Evolutionary conservation across 2,888 invertebrate genomes (phyloP).

Genomic region (Exephanes ischioxanthus): DNA sequence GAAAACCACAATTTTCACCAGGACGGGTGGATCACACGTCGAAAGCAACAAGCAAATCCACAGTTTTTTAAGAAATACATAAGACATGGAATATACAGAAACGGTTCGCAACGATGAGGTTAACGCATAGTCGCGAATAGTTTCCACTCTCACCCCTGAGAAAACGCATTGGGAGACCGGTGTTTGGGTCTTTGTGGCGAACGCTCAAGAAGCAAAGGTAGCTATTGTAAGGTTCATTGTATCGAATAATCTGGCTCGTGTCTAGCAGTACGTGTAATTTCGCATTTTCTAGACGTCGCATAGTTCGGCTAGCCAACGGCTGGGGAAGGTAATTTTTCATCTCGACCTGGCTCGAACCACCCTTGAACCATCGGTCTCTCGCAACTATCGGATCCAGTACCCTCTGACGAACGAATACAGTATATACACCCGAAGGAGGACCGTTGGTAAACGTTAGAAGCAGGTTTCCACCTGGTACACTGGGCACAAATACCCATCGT

Average conservation of each 20-base stretch:
- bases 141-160: neutral
- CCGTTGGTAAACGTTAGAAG: constrained; percentile 13
- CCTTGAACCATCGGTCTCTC: neutral
- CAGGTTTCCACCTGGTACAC: constrained; percentile 24
- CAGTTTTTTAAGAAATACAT: no score
- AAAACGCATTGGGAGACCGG: neutral
- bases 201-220: neutral
- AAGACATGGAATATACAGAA: no score
- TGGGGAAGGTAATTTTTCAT: neutral
- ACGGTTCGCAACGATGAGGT: no score
- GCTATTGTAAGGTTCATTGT: neutral
- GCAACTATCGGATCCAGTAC: neutral
- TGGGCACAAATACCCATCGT: constrained; percentile 1
- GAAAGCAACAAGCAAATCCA: neutral
- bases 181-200: neutral
- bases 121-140: neutral
- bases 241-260: neutral
- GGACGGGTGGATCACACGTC: no score
- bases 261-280: neutral
- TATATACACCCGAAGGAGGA: neutral
- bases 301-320: neutral
- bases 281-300: neutral
- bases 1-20: neutral
- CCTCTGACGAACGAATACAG: neutral
- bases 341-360: neutral